A percentile compares a stretch with the other conserved stretches of the same genome.
Conservation (phyloP, 2,797 vertebrate genomes). For the Pempheris klunzingeri region DNA sequence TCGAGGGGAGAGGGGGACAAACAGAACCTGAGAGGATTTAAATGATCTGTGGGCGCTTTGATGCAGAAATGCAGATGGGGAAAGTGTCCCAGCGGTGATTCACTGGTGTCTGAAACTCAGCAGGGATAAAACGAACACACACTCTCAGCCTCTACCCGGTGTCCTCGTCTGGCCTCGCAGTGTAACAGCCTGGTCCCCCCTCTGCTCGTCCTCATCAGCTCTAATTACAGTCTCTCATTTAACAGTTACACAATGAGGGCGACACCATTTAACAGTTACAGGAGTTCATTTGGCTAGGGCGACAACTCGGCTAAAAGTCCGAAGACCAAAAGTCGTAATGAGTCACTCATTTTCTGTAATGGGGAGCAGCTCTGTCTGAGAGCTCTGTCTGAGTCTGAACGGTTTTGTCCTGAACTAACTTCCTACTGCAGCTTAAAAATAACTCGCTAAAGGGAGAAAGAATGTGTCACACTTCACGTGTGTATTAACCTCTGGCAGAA, state of each 20-base stretch:
- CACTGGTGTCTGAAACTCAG: not conserved
- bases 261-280: constrained; percentile 10
- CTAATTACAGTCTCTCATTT: constrained; percentile 23
- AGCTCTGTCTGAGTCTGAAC: constrained; percentile 1
- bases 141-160: not conserved
- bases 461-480: not conserved
- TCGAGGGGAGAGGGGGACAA: not conserved
- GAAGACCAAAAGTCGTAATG: constrained; percentile 11
- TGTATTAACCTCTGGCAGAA: not conserved
- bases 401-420: constrained; percentile 15
- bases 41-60: not conserved
- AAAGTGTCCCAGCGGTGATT: not conserved
- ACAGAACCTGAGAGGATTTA: not conserved
- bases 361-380: constrained; percentile 1
- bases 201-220: constrained; percentile 21
- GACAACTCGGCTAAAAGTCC: constrained; percentile 13
- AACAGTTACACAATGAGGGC: constrained; percentile 2
- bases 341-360: not conserved
- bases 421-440: constrained; percentile 10
- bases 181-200: not conserved
- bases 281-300: not conserved
- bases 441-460: not conserved
- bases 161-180: constrained; percentile 8
- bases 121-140: not conserved
- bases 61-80: not conserved